Evolutionary conservation across 37 sponge, comb jelly and placozoan genomes (phyloP).

Genomic region (Tethya wilhelma): DNA sequence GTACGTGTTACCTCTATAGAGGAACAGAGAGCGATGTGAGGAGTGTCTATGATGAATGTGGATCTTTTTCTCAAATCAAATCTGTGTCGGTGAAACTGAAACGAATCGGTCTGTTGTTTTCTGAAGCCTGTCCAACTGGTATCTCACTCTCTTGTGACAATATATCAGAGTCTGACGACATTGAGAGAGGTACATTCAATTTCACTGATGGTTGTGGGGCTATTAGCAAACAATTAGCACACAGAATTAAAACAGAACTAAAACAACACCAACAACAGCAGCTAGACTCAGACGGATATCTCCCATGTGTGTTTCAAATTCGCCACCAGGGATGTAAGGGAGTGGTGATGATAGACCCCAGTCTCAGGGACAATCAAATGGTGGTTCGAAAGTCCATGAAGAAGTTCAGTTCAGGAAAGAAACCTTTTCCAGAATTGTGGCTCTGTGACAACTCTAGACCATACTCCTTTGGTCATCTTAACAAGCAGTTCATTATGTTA

Average conservation of each 20-base stretch:
- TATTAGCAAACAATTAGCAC: constrained; percentile 50
- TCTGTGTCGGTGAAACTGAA: constrained; percentile 63
- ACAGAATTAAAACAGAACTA: neutral
- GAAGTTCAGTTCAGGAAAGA: constrained; percentile 64
- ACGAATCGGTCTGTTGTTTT: constrained; percentile 81
- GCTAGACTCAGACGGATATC: constrained; percentile 27
- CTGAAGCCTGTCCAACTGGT: constrained; percentile 52
- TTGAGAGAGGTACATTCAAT: constrained; percentile 47
- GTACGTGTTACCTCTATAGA: constrained; percentile 67
- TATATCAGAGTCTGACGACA: constrained; percentile 57
- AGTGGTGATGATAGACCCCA: constrained; percentile 54
- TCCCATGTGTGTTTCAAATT: constrained; percentile 82
- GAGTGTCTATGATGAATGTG: constrained; percentile 54
- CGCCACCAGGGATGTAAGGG: constrained; percentile 85
- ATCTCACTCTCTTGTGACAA: constrained; percentile 28
- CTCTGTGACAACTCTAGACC: constrained; percentile 78
- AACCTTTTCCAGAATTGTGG: constrained; percentile 64
- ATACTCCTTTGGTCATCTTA: constrained; percentile 76
- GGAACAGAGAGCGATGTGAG: constrained; percentile 32
- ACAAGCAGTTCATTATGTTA: constrained; percentile 79
- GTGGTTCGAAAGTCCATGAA: constrained; percentile 77
- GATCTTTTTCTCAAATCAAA: constrained; percentile 48
- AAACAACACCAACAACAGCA: too few species aligned
- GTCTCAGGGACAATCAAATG: constrained; percentile 1
- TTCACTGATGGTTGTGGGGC: constrained; percentile 90